Evolutionary conservation across 2,797 vertebrate species (phyloP), one percentile per base, ranked within the genome.

Genomic region (Acanthopagrus latus): DNA sequence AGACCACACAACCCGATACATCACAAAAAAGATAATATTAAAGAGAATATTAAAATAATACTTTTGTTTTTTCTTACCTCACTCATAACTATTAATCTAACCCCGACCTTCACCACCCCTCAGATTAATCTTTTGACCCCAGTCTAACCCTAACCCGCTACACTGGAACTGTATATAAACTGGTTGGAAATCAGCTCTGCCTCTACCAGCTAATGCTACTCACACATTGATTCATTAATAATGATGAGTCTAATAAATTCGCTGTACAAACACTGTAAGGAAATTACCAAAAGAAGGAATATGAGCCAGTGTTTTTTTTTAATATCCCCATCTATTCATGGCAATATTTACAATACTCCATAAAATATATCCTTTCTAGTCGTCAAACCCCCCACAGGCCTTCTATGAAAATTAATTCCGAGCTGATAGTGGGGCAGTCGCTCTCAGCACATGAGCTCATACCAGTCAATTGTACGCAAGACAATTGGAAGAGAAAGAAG

Each of bases 381-480:
- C 76, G 73, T 84, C 60, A 76, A 57, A 52, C 58, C 73, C 78
- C 74, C 60, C 20, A 38, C 71, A 80, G 72, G 51, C 64, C 88
- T 64, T 76, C 65, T 50, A 17, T 67, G 71, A 82, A 81, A 88
- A 82, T 88, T 55, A 81, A 82, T 87, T 86, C 70, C 76, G 54
- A 66, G 58, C 82, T 81, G 79, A 86, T 76, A 64, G 72, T 62
- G 74, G 81, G 84, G 59, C 71, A 81, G 64, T 64, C n/a, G 16
- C 56, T 74, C 78, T 82, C 71, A 60, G 71, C 78, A 52, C 78
- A 86, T 67, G 58, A 62, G 74, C 77, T 60, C 51, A 70, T 80
- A 74, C 70, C 64, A 89, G 68, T 78, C 63, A 88, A 84, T 84
- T 81, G 59, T 76, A 48, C 2, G 12, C 29, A 33, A 83, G 76